Conservation (phyloP, 2,888 invertebrate genomes). For the Drosophila nr. medialis region DNA sequence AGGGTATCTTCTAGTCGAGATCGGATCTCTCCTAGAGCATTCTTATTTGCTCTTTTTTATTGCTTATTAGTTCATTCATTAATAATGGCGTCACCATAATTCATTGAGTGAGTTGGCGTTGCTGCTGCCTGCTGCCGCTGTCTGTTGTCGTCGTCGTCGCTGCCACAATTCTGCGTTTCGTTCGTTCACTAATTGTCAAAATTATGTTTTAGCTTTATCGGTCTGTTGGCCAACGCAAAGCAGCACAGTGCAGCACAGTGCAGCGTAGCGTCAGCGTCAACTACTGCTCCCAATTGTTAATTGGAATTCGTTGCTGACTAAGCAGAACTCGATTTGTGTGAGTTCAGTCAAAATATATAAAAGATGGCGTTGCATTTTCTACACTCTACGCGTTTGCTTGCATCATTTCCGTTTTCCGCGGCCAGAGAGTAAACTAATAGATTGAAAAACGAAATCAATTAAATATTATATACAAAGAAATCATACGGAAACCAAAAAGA, state of each 20-base stretch:
- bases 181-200: conserved; percentile 57
- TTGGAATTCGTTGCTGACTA: conserved; percentile 60
- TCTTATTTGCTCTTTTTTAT: conserved; percentile 35
- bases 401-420: conserved; percentile 56
- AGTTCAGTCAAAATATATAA: conserved; percentile 26
- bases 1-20: not conserved
- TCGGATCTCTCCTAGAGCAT: not conserved
- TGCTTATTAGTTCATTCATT: conserved; percentile 63
- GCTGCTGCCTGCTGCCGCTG: conserved; percentile 1
- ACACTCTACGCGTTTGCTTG: conserved; percentile 33
- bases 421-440: conserved; percentile 6
- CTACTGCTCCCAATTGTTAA: conserved; percentile 54
- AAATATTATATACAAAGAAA: conserved; percentile 24
- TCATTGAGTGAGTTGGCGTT: conserved; percentile 64
- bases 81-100: conserved; percentile 64
- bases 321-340: conserved; percentile 39
- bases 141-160: not conserved
- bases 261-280: conserved; percentile 5
- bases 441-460: conserved; percentile 44
- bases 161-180: conserved; percentile 26
- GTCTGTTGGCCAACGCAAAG: conserved; percentile 26
- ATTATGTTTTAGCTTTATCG: conserved; percentile 53
- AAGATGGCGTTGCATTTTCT: conserved; percentile 40
- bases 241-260: not conserved
- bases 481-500: conserved; percentile 19